Percentiles rank a stretch among this genome's conserved stretches.
phyloP scores from a whole-genome alignment of 2,797 vertebrate genomes.

The Pseudopleuronectes americanus region DNA sequence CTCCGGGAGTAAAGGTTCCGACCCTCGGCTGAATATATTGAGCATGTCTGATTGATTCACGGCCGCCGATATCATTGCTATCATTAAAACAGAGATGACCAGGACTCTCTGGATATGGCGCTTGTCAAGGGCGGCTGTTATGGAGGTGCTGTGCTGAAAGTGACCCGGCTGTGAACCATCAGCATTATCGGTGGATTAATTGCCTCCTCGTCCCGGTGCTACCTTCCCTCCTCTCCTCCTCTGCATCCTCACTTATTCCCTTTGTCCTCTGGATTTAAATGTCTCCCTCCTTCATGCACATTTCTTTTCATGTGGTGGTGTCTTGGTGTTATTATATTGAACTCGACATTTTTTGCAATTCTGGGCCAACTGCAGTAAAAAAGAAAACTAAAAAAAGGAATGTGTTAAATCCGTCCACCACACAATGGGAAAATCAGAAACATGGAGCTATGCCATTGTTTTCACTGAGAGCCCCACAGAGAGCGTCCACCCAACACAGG shows the following conservation, averaged over 20 bases:
- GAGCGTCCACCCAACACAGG: slow-evolving; percentile 50
- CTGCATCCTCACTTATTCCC: slow-evolving; percentile 12
- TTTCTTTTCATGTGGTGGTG: slow-evolving; percentile 23
- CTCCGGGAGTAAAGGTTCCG: slow-evolving; percentile 34
- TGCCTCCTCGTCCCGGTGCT: slow-evolving; percentile 40
- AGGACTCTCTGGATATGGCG: slow-evolving; percentile 44
- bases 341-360: slow-evolving; percentile 9
- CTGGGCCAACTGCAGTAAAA: slow-evolving; percentile 33
- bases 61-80: slow-evolving; percentile 56
- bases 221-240: slow-evolving; percentile 14
- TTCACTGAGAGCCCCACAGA: slow-evolving; percentile 41
- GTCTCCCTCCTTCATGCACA: slow-evolving; percentile 5
- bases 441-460: slow-evolving; percentile 57
- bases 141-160: slow-evolving; percentile 45
- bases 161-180: slow-evolving; percentile 68
- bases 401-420: slow-evolving; percentile 58
- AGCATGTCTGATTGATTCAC: slow-evolving; percentile 68
- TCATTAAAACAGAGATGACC: slow-evolving; percentile 58
- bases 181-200: slow-evolving; percentile 70
- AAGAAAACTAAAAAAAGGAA: slow-evolving; percentile 2
- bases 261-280: slow-evolving; percentile 48
- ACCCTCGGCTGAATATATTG: slow-evolving; percentile 52
- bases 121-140: slow-evolving; percentile 67
- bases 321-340: slow-evolving; percentile 21
- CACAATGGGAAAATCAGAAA: slow-evolving; percentile 45